Evolutionary conservation across 2,113 vertebrate species (phyloP).

Genomic region (Thymallus thymallus): DNA sequence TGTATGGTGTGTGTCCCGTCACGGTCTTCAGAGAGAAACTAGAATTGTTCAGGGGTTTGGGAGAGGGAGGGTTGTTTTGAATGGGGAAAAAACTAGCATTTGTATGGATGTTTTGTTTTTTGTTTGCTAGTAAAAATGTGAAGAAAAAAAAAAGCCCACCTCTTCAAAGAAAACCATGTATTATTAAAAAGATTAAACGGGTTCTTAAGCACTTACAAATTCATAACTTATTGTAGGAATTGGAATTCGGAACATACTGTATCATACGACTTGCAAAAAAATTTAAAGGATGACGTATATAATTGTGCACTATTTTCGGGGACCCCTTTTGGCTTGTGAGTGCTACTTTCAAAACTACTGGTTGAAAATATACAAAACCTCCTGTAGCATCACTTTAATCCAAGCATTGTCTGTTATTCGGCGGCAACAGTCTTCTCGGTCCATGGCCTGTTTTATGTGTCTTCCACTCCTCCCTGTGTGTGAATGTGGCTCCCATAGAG

Average conservation of each 20-base stretch:
- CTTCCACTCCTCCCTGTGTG: conserved; percentile 37
- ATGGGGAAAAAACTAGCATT: conserved; percentile 4
- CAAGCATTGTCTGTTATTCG: conserved; percentile 44
- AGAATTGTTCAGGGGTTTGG: conserved; percentile 24
- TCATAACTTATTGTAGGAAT: too few relatives aligned
- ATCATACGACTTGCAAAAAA: too few relatives aligned
- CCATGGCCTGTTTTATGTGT: conserved; percentile 36
- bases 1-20: conserved; percentile 40
- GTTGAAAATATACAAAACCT: too few relatives aligned
- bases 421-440: conserved; percentile 9
- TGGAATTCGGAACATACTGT: too few relatives aligned
- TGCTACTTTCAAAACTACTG: too few relatives aligned
- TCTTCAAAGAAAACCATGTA: conserved; percentile 26
- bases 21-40: conserved; percentile 73
- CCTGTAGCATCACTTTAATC: background rate
- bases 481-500: background rate
- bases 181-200: background rate
- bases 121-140: conserved; percentile 60
- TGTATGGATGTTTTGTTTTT: conserved; percentile 52
- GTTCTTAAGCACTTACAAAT: too few relatives aligned
- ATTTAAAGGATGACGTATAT: too few relatives aligned
- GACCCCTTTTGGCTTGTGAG: too few relatives aligned
- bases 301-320: too few relatives aligned
- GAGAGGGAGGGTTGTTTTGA: conserved; percentile 45
- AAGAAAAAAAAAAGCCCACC: conserved; percentile 34